Percentiles rank a stretch among this genome's conserved stretches.
phyloP scores from a whole-genome alignment of 37 sponge, comb jelly and placozoan species.

The Ianthella basta region DNA sequence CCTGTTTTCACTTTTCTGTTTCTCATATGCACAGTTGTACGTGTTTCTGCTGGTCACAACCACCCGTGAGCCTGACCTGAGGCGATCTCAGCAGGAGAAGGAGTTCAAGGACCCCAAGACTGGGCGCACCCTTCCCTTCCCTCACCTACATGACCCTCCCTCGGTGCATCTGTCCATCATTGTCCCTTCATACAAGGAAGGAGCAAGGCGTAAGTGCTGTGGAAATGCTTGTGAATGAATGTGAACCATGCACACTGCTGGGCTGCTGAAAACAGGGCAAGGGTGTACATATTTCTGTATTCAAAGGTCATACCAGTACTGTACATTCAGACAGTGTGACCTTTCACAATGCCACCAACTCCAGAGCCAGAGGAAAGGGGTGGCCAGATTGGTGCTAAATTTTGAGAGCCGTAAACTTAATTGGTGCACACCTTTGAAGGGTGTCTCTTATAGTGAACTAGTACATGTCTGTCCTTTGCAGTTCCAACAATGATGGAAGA shows the following conservation, averaged over 20 bases:
- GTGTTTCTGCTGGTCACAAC: conserved; percentile 69
- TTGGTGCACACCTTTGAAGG: not conserved
- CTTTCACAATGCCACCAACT: no score
- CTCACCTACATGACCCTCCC: conserved; percentile 64
- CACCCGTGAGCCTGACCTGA: conserved; percentile 65
- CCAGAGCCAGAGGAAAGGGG: no score
- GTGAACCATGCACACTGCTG: no score
- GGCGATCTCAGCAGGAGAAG: conserved; percentile 64
- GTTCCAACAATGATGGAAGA: conserved; percentile 91
- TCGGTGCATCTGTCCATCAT: conserved; percentile 77
- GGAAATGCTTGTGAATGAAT: no score
- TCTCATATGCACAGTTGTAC: no score
- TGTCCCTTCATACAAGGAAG: conserved; percentile 96
- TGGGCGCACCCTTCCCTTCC: conserved; percentile 62
- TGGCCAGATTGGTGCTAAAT: not conserved
- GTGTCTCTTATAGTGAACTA: no score
- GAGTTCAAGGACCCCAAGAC: conserved; percentile 64
- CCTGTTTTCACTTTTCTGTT: no score
- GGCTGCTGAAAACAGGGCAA: no score
- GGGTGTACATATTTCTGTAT: no score
- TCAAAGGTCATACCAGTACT: no score
- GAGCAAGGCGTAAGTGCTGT: conserved; percentile 73
- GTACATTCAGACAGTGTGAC: no score
- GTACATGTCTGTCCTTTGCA: conserved; percentile 21
- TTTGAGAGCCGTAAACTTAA: not conserved